phyloP scores from a whole-genome alignment of 2,113 vertebrate species.

The Hassar affinis region DNA sequence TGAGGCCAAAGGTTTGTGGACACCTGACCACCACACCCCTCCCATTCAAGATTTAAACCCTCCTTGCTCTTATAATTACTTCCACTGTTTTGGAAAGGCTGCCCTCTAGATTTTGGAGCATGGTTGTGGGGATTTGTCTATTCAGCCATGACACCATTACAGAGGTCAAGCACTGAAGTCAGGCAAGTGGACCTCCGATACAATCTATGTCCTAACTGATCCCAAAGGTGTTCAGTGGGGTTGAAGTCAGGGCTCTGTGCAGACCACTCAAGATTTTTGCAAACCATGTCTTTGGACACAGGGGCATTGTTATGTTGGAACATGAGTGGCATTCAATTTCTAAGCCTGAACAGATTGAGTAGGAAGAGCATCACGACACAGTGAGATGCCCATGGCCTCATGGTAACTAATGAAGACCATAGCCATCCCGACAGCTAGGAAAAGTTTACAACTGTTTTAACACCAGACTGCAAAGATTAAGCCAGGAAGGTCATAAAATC shows the following conservation, averaged over 20 bases:
- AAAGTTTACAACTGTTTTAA: constrained; percentile 24
- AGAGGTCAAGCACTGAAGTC: neutral
- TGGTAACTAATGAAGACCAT: constrained; percentile 44
- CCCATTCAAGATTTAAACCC: neutral
- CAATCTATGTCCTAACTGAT: neutral
- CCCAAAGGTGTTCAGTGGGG: neutral
- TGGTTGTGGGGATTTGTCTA: neutral
- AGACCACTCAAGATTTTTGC: neutral
- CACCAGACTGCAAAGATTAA: neutral
- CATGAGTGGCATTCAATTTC: constrained; percentile 67
- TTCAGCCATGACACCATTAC: neutral
- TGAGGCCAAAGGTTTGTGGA: neutral
- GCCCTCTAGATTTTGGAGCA: neutral
- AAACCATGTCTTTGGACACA: neutral
- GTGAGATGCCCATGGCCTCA: constrained; percentile 48
- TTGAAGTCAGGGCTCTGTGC: neutral
- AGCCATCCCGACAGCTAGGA: constrained; percentile 16
- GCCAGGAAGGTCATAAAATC: neutral
- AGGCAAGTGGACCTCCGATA: neutral
- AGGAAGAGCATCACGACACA: constrained; percentile 53
- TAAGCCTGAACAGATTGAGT: constrained; percentile 71
- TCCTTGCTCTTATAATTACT: neutral
- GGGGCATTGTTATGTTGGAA: neutral
- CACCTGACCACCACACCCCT: neutral
- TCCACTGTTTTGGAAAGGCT: neutral